Evolutionary conservation across 2,888 invertebrate genomes (phyloP).

Genomic region (Deladenus siricidicola): DNA sequence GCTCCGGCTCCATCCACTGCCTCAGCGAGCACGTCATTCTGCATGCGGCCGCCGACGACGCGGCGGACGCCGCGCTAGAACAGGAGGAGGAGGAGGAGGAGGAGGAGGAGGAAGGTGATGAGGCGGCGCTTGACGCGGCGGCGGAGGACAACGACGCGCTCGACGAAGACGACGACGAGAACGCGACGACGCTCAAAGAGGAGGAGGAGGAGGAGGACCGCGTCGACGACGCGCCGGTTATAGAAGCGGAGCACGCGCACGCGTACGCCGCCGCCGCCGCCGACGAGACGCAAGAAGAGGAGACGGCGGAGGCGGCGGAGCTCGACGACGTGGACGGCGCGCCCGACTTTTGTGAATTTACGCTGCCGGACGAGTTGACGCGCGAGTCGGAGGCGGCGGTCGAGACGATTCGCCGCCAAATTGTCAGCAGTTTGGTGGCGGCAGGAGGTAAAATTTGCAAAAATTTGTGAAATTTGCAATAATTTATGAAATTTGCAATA

Average conservation of each 20-base stretch:
- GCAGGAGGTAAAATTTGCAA: background rate
- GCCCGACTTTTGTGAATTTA: background rate
- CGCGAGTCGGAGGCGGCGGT: background rate
- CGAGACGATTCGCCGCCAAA: background rate
- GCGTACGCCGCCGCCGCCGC: background rate
- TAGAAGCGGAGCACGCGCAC: background rate
- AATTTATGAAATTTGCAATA: too few species aligned
- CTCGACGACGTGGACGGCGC: background rate
- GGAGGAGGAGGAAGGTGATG: background rate
- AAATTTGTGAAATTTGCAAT: background rate
- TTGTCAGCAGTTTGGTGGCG: background rate
- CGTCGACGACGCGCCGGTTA: background rate
- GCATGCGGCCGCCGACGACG: conserved; percentile 4
- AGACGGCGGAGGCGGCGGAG: background rate
- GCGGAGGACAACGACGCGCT: background rate
- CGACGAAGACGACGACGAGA: background rate
- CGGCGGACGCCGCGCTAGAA: background rate
- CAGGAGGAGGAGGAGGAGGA: background rate
- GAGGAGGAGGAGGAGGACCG: conserved; percentile 4
- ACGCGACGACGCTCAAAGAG: background rate
- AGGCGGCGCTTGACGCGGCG: background rate
- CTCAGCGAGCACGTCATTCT: conserved; percentile 16
- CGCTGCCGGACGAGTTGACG: background rate
- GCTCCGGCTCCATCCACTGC: conserved; percentile 24
- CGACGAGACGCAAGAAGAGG: background rate